Conservation (phyloP, 1,140 invertebrate genomes). For the Brachionus asplanchnoidis region DNA sequence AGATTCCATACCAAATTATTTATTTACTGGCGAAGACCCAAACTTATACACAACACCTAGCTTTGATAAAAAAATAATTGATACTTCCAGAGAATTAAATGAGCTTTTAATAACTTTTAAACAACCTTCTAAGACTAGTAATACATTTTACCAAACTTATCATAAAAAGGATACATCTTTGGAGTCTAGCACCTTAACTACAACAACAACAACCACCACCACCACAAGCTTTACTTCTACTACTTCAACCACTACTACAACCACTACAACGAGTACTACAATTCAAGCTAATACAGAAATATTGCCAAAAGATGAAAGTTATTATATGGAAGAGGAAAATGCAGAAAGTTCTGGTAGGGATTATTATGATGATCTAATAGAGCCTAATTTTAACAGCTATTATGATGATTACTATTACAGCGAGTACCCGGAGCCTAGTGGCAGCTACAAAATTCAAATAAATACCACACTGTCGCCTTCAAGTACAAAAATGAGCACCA, state of each 20-base stretch:
- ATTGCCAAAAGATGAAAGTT: not conserved
- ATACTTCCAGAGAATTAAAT: not conserved
- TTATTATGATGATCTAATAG: not conserved
- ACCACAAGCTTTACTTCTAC: not conserved
- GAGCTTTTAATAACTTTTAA: not conserved
- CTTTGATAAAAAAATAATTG: not conserved
- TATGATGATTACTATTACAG: not conserved
- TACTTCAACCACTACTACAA: not conserved
- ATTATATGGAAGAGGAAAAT: not conserved
- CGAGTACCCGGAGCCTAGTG: not conserved
- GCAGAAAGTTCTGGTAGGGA: not conserved
- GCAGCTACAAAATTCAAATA: slow-evolving; percentile 15
- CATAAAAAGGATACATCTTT: not conserved
- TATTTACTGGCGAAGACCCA: not conserved
- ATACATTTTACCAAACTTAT: too few species aligned
- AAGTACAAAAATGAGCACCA: not conserved
- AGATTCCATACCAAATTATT: not conserved
- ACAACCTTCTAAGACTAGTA: not conserved
- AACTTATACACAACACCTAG: not conserved
- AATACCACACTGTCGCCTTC: not conserved
- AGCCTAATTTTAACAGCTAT: not conserved
- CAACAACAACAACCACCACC: not conserved
- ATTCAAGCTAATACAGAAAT: not conserved
- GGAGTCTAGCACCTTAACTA: not conserved
- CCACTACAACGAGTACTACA: not conserved